A percentile compares a stretch with the other conserved stretches of the same genome.
phyloP scores from a whole-genome alignment of 2,113 vertebrate species.

The Pterocles burchelli region DNA sequence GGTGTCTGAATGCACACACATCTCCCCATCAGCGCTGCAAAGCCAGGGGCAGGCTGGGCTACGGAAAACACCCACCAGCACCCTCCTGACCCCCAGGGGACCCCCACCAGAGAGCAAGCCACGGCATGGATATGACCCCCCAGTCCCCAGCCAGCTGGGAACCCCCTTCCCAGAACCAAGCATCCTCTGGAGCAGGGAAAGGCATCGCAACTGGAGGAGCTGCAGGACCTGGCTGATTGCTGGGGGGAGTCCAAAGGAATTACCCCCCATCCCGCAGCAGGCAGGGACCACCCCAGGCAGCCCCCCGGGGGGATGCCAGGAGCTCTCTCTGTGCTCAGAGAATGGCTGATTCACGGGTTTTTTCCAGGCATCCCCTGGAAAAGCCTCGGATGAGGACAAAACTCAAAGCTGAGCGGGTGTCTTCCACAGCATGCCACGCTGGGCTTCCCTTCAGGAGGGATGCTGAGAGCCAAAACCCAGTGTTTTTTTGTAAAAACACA shows the following conservation, averaged over 20 bases:
- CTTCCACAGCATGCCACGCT: neutral
- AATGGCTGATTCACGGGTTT: constrained; percentile 36
- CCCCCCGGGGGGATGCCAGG: neutral
- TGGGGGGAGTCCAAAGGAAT: neutral
- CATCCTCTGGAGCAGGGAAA: neutral
- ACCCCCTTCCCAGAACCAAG: rapidly evolving
- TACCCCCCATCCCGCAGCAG: neutral
- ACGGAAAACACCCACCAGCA: neutral
- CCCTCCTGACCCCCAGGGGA: neutral
- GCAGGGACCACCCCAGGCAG: neutral
- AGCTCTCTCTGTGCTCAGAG: neutral
- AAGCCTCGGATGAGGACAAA: constrained; percentile 40
- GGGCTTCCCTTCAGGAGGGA: constrained; percentile 19
- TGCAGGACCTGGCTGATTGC: neutral
- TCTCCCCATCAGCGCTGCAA: neutral
- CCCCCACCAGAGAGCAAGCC: neutral
- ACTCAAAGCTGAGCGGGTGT: constrained; percentile 23
- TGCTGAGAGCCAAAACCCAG: neutral
- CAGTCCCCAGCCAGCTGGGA: neutral
- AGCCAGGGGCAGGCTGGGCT: neutral
- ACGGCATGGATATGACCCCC: neutral
- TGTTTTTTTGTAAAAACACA: neutral
- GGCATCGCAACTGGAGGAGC: neutral
- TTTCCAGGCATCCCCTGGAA: constrained; percentile 23
- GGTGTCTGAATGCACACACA: constrained; percentile 35